Conservation (phyloP, 2,113 vertebrate species). For the Pachyramphus minor region DNA sequence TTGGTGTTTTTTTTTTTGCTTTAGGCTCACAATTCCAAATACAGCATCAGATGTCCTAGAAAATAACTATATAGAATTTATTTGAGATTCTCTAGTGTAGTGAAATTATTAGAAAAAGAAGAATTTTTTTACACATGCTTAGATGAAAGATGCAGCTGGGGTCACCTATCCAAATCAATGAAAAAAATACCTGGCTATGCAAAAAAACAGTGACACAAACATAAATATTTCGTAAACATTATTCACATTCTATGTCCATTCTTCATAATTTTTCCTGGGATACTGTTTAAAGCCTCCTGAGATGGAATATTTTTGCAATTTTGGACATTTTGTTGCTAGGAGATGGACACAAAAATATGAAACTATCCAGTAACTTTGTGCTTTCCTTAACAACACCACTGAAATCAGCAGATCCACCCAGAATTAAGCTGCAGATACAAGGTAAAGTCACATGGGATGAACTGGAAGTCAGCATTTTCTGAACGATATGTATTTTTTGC, state of each 20-base stretch:
- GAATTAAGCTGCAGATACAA: background rate
- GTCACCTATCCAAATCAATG: background rate
- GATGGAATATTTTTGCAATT: background rate
- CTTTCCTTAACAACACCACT: background rate
- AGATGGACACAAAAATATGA: background rate
- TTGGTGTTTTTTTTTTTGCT: background rate
- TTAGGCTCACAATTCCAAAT: background rate
- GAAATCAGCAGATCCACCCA: background rate
- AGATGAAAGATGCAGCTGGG: background rate
- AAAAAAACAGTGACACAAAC: background rate
- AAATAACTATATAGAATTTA: background rate
- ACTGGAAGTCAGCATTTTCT: background rate
- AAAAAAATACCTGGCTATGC: background rate
- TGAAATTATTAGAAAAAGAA: background rate
- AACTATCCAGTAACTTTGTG: background rate
- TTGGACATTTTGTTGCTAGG: background rate
- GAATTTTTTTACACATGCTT: background rate
- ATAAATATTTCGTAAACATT: background rate
- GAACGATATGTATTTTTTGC: accelerated
- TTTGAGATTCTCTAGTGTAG: background rate
- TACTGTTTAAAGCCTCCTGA: background rate
- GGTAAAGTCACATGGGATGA: background rate
- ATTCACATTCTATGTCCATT: background rate
- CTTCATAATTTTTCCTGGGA: background rate
- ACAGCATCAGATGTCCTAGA: background rate